Conservation (phyloP, 1,140 invertebrate species). For the Whitmania pigra region DNA sequence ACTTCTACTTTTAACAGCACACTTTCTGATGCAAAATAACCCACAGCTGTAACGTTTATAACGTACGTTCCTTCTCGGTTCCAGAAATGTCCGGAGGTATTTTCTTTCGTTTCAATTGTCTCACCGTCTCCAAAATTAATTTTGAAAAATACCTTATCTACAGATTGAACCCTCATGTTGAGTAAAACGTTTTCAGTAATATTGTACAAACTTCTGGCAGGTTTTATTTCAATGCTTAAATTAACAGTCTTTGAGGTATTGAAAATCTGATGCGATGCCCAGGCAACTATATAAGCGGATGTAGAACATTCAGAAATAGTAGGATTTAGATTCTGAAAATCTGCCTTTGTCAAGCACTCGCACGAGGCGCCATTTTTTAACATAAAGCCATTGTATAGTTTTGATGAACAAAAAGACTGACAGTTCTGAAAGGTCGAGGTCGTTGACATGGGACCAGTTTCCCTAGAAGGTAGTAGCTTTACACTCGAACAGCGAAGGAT, state of each 20-base stretch:
- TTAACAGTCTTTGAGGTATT: not conserved
- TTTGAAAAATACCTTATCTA: conserved; percentile 25
- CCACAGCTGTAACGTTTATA: conserved; percentile 29
- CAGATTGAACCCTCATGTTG: conserved; percentile 26
- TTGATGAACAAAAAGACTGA: not conserved
- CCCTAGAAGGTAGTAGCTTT: not conserved
- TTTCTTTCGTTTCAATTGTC: conserved; percentile 23
- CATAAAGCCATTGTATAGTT: not conserved
- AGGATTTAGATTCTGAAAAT: conserved; percentile 17
- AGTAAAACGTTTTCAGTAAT: conserved; percentile 30
- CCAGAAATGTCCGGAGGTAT: conserved; percentile 32
- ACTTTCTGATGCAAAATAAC: conserved; percentile 27
- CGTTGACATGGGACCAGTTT: not conserved
- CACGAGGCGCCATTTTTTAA: not conserved
- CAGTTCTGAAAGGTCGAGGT: not conserved
- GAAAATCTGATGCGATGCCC: conserved; percentile 12
- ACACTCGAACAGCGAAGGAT: not conserved
- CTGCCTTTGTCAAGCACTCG: conserved; percentile 12
- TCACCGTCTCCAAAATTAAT: conserved; percentile 35
- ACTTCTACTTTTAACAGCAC: conserved; percentile 25
- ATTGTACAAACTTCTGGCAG: conserved; percentile 7
- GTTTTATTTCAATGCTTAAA: not conserved
- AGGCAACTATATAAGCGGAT: not conserved
- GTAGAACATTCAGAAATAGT: conserved; percentile 28
- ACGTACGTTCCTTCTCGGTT: conserved; percentile 27